These are phyloP conservation scores for Cacoxenus indagator DNA, from an alignment of 2,888 invertebrate genomes.

Conservation along the genomic window DNA sequence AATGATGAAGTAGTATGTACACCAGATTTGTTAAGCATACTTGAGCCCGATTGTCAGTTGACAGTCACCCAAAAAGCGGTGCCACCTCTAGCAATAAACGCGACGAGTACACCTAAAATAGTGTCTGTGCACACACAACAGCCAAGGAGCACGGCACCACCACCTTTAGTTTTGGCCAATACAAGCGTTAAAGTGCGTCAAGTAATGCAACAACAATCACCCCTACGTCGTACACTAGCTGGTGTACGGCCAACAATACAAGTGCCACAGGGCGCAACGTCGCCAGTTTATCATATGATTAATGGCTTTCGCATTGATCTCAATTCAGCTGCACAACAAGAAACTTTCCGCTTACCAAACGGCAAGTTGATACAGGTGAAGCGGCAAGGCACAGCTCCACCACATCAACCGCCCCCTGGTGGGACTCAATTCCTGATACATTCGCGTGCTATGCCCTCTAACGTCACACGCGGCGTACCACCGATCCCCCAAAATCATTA, in stretches of 20 bases:
- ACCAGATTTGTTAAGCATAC: slow-evolving; percentile 72
- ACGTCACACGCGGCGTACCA: not conserved
- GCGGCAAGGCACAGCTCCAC: slow-evolving; percentile 56
- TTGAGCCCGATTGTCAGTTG: slow-evolving; percentile 68
- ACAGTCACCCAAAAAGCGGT: slow-evolving; percentile 56
- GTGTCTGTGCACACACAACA: slow-evolving; percentile 42
- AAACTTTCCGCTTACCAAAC: slow-evolving; percentile 70
- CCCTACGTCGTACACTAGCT: not conserved
- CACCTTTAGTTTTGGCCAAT: slow-evolving; percentile 65
- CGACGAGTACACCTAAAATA: slow-evolving; percentile 48
- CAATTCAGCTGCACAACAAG: slow-evolving; percentile 70
- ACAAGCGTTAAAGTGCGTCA: slow-evolving; percentile 61
- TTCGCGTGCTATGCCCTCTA: slow-evolving; percentile 21
- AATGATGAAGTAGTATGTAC: slow-evolving; percentile 75
- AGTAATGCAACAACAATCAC: not conserved
- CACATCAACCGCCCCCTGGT: slow-evolving; percentile 23
- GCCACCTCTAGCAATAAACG: slow-evolving; percentile 25
- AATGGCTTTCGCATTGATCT: slow-evolving; percentile 70
- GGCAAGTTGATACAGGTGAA: slow-evolving; percentile 71
- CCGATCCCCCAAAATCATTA: slow-evolving; percentile 32
- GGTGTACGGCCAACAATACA: not conserved
- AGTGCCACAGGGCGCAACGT: not conserved
- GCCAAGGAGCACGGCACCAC: slow-evolving; percentile 46
- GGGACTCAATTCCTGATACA: slow-evolving; percentile 45
- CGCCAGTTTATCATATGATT: slow-evolving; percentile 68